Evolutionary conservation across 2,113 vertebrate species (phyloP).

Genomic region (Notechis scutatus): DNA sequence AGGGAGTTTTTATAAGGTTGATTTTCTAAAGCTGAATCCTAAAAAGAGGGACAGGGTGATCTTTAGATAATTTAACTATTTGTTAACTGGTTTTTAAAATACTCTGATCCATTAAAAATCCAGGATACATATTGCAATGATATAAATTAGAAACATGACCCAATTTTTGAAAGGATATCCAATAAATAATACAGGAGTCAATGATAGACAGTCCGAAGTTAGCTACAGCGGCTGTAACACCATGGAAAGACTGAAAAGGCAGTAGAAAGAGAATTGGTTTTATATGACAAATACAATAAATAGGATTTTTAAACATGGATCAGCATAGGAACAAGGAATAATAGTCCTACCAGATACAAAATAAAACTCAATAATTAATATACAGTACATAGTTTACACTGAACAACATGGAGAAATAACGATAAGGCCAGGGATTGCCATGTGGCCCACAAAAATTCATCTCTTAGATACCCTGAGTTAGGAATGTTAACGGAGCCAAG

Average conservation of each 20-base stretch:
- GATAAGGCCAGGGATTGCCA: neutral
- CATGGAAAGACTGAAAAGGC: constrained; percentile 82
- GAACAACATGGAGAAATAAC: neutral
- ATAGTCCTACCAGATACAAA: neutral
- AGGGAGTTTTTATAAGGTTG: neutral
- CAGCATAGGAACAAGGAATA: neutral
- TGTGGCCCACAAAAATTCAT: neutral
- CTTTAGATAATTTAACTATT: neutral
- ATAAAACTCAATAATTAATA: neutral
- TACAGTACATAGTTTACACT: accelerated
- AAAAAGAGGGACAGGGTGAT: neutral
- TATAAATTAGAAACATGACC: constrained; percentile 10
- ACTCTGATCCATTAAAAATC: neutral
- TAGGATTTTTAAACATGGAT: neutral
- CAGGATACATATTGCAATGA: neutral
- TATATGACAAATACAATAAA: neutral
- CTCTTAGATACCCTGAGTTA: neutral
- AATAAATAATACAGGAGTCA: constrained; percentile 95
- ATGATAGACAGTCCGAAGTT: constrained; percentile 88
- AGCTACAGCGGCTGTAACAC: constrained; percentile 81
- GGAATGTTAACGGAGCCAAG: neutral
- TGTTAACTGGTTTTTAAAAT: neutral
- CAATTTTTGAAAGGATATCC: constrained; percentile 90
- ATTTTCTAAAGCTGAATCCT: neutral
- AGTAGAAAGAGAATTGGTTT: constrained; percentile 49